Evolutionary conservation across 1,140 invertebrate species (phyloP).

Genomic region (Drosophila parabipectinata): DNA sequence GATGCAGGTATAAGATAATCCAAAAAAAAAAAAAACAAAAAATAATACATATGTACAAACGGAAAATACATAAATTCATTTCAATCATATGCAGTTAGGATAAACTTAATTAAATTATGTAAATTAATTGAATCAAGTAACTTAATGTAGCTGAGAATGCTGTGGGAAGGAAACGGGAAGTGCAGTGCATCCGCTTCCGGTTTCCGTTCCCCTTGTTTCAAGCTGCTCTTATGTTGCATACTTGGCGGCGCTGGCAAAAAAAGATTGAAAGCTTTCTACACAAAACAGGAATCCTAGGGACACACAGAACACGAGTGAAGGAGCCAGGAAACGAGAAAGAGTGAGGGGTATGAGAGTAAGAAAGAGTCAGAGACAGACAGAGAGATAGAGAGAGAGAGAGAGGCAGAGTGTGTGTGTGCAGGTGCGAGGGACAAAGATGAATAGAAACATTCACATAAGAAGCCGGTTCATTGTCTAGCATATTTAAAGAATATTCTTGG

Average conservation of each 20-base stretch:
- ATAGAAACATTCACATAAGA: slow-evolving; percentile 52
- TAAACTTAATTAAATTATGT: slow-evolving; percentile 45
- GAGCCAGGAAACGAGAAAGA: slow-evolving; percentile 3
- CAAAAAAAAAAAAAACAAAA: slow-evolving; percentile 38
- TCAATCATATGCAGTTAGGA: slow-evolving; percentile 55
- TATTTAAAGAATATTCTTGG: slow-evolving; percentile 38
- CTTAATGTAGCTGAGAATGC: slow-evolving; percentile 43
- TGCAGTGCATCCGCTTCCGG: slow-evolving; percentile 5
- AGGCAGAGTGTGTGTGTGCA: slow-evolving; percentile 18
- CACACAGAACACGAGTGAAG: slow-evolving; percentile 10
- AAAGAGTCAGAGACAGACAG: neutral
- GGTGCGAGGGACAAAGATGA: slow-evolving; percentile 32
- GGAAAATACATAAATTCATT: slow-evolving; percentile 46
- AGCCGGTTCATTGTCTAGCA: slow-evolving; percentile 46
- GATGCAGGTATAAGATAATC: slow-evolving; percentile 24
- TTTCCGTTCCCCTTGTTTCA: slow-evolving; percentile 1
- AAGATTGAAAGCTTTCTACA: slow-evolving; percentile 60
- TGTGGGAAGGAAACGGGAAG: slow-evolving; percentile 36
- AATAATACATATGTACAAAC: slow-evolving; percentile 44
- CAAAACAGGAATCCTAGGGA: slow-evolving; percentile 60
- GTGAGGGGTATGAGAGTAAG: slow-evolving; percentile 2
- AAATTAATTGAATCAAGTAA: slow-evolving; percentile 53
- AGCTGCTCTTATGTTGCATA: slow-evolving; percentile 34
- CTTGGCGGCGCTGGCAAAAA: slow-evolving; percentile 35
- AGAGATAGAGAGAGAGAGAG: slow-evolving; percentile 15